These are phyloP conservation scores for Lamellibrachia columna DNA, from an alignment of 2,888 invertebrate genomes.

Conservation along the genomic window DNA sequence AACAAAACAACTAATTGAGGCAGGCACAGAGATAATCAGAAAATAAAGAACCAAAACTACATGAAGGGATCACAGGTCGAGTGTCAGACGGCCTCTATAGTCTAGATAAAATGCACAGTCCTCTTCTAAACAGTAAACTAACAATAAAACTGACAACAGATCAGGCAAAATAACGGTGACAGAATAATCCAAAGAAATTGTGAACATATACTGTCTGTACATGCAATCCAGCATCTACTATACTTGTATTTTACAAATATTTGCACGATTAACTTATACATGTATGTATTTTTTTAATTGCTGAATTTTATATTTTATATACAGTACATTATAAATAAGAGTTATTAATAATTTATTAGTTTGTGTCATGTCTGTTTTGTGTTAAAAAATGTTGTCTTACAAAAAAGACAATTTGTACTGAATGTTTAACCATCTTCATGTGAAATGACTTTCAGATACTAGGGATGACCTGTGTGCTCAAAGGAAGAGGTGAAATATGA, in stretches of 20 bases:
- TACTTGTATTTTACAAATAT: neutral
- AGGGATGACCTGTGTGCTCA: neutral
- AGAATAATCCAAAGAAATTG: neutral
- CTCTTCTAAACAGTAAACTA: neutral
- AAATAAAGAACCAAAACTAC: no score
- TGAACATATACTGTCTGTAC: neutral
- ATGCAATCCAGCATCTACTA: neutral
- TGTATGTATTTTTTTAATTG: no score
- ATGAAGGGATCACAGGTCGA: no score
- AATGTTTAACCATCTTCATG: neutral
- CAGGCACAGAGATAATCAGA: no score
- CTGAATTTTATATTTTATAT: neutral
- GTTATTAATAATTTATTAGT: neutral
- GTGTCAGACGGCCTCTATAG: neutral
- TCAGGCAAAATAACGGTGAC: neutral
- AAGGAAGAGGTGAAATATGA: neutral
- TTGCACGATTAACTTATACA: no score
- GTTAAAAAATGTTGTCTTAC: neutral
- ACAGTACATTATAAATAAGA: neutral
- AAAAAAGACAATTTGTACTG: neutral
- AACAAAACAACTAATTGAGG: no score
- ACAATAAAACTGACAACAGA: neutral
- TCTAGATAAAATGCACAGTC: neutral
- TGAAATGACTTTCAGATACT: neutral
- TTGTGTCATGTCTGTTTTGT: neutral